Percentiles rank a stretch among this genome's conserved stretches.
These are phyloP conservation scores for Emydocephalus ijimae DNA, from an alignment of 2,113 vertebrate species.

Conservation along the genomic window DNA sequence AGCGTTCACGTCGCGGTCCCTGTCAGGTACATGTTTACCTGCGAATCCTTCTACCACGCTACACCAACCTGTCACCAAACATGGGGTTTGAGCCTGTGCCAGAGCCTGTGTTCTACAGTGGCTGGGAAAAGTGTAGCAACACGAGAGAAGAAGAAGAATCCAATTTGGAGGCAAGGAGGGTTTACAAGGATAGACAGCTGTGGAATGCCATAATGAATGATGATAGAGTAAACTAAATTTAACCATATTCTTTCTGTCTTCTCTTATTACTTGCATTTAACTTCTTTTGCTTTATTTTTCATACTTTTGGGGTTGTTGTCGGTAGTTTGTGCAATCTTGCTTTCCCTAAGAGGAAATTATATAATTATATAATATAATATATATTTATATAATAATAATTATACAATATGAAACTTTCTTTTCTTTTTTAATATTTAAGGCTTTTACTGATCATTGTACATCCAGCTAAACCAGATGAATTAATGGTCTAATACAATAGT, in stretches of 20 bases:
- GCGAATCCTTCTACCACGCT: no score
- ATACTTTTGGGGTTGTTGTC: neutral
- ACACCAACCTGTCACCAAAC: no score
- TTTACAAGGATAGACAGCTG: neutral
- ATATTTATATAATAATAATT: no score
- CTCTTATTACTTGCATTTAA: neutral
- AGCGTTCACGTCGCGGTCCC: no score
- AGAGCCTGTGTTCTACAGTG: no score
- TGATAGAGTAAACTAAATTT: neutral
- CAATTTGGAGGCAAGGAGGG: neutral
- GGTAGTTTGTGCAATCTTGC: neutral
- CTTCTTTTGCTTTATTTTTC: neutral
- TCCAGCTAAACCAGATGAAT: neutral
- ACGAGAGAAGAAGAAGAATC: no score
- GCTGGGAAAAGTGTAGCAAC: no score
- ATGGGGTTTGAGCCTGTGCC: no score
- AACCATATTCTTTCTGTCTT: neutral
- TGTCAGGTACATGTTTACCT: no score
- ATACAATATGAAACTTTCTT: neutral
- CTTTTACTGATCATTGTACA: neutral
- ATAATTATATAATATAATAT: neutral
- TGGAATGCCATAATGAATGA: neutral
- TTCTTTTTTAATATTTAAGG: neutral
- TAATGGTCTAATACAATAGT: neutral
- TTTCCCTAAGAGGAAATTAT: neutral